Evolutionary conservation across 2,113 vertebrate species (phyloP).

Genomic region (Conger conger): DNA sequence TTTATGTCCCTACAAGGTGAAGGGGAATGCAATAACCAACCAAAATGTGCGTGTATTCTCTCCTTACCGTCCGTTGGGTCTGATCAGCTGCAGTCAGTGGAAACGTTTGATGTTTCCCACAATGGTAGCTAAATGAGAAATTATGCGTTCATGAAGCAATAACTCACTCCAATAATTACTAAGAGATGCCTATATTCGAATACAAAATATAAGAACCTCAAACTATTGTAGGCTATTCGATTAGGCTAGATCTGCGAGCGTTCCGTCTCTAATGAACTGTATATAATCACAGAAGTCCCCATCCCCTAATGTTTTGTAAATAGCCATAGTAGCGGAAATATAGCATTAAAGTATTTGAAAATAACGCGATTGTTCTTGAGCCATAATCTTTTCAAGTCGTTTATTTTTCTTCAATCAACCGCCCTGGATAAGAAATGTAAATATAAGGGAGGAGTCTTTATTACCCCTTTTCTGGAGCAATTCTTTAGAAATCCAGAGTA

Average conservation of each 20-base stretch:
- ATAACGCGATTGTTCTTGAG: not conserved
- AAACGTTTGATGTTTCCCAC: not conserved
- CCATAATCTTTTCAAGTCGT: not conserved
- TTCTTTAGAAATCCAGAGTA: not conserved
- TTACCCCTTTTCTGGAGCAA: no score
- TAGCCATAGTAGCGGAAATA: not conserved
- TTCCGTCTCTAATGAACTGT: not conserved
- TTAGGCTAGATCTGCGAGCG: not conserved
- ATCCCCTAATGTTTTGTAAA: not conserved
- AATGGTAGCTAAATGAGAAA: not conserved
- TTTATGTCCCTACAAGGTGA: not conserved
- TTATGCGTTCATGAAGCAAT: not conserved
- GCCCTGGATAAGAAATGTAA: not conserved
- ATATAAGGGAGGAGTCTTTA: not conserved
- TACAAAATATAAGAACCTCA: no score
- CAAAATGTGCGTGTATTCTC: not conserved
- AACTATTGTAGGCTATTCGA: not conserved
- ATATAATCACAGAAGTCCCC: not conserved
- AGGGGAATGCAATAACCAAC: not conserved
- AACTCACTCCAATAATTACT: not conserved
- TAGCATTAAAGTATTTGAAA: not conserved
- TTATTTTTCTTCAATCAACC: not conserved
- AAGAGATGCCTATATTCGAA: not conserved
- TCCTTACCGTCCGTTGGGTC: not conserved
- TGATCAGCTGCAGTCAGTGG: not conserved